phyloP scores from a whole-genome alignment of 2,113 vertebrate species.

The Daphoenositta chrysoptera region DNA sequence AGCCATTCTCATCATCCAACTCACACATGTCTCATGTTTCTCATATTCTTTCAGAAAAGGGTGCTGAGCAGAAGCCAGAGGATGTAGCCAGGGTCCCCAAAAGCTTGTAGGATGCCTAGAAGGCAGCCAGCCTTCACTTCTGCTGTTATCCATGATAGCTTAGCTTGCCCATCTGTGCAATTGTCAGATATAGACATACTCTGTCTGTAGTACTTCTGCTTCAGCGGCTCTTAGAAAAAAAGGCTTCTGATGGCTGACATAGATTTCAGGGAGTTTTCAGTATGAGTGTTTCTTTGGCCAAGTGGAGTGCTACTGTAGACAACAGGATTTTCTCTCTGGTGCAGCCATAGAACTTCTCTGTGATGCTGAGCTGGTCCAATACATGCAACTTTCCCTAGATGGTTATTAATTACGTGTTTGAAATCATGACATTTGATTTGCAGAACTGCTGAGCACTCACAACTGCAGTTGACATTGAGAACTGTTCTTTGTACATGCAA shows the following conservation, averaged over 20 bases:
- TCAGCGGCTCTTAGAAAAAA: not conserved
- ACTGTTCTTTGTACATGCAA: not conserved
- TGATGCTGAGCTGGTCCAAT: not conserved
- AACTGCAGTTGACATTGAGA: constrained; percentile 25
- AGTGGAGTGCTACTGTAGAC: not conserved
- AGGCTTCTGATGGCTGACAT: not conserved
- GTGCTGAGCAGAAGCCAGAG: not conserved
- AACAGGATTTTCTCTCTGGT: not conserved
- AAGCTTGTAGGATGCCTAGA: not conserved
- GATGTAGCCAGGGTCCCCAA: not conserved
- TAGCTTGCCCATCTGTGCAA: not conserved
- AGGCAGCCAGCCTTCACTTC: not conserved
- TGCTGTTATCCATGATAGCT: not conserved
- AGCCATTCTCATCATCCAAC: not conserved
- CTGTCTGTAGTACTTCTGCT: not conserved
- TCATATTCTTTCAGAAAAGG: not conserved
- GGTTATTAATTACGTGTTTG: not conserved
- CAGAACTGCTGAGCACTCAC: constrained; percentile 19
- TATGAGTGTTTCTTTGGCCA: not conserved
- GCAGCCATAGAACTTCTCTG: not conserved
- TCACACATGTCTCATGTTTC: not conserved
- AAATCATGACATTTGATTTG: not conserved
- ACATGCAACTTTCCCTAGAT: not conserved
- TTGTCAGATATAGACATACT: not conserved
- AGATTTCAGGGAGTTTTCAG: not conserved